Percentiles rank a stretch among this genome's conserved stretches.
Evolutionary conservation across 2,113 vertebrate genomes (phyloP).

Genomic region (Dipodomys ordii): DNA sequence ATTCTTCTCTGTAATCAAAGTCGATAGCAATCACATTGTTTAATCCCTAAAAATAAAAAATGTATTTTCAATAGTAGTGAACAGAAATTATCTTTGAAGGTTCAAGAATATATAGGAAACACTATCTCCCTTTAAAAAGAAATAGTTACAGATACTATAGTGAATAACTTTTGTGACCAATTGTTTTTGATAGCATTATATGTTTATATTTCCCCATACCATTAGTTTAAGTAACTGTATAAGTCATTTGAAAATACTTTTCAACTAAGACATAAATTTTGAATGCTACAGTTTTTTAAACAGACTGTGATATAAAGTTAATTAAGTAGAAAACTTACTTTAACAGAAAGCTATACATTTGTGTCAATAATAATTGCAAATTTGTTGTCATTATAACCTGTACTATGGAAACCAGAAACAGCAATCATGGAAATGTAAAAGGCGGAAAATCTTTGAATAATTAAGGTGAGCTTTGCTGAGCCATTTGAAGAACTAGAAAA

Average conservation of each 20-base stretch:
- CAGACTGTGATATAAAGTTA: no score
- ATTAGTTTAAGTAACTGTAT: background rate
- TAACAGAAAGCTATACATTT: background rate
- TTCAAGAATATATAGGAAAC: background rate
- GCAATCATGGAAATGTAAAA: background rate
- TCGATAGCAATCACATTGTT: conserved; percentile 98
- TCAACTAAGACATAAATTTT: background rate
- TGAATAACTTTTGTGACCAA: background rate
- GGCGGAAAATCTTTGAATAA: background rate
- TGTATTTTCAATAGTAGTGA: conserved; percentile 44
- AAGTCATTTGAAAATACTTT: conserved; percentile 41
- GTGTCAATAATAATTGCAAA: background rate
- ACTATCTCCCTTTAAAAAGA: background rate
- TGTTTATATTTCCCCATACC: background rate
- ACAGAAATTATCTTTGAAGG: conserved; percentile 30
- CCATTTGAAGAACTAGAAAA: background rate
- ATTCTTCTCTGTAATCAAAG: conserved; percentile 98
- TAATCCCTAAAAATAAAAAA: conserved; percentile 90
- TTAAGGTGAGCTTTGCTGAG: background rate
- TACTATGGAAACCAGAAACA: background rate
- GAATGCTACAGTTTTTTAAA: no score
- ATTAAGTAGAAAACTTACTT: no score
- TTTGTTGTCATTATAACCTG: background rate
- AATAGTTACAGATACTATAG: background rate
- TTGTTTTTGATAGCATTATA: background rate